phyloP scores from a whole-genome alignment of 1,140 invertebrate species.

The Scaptomyza graminum region DNA sequence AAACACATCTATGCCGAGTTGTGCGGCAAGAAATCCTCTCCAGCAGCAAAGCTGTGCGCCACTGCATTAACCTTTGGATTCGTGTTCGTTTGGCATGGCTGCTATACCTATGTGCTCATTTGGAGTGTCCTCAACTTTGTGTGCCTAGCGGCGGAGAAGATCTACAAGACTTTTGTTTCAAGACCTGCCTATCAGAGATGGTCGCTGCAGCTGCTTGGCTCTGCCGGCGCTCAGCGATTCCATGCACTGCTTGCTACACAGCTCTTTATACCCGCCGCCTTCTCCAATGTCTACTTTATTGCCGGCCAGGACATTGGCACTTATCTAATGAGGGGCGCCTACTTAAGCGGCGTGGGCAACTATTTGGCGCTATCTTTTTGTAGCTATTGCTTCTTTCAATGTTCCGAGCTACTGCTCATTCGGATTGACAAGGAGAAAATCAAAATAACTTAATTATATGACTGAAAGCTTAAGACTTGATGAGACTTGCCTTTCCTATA shows the following conservation, averaged over 20 bases:
- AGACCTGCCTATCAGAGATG: slow-evolving; percentile 83
- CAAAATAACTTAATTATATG: slow-evolving; percentile 23
- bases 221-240: slow-evolving; percentile 84
- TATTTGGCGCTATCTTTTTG: slow-evolving; percentile 73
- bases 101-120: slow-evolving; percentile 89
- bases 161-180: slow-evolving; percentile 84
- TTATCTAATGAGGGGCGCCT: slow-evolving; percentile 85
- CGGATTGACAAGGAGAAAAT: slow-evolving; percentile 20
- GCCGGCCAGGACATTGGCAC: slow-evolving; percentile 89
- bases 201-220: slow-evolving; percentile 71
- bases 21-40: slow-evolving; percentile 84
- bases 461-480: not conserved
- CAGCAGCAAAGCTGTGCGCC: slow-evolving; percentile 87
- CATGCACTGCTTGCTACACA: slow-evolving; percentile 88
- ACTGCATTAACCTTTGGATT: slow-evolving; percentile 93
- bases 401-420: slow-evolving; percentile 66
- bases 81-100: slow-evolving; percentile 96
- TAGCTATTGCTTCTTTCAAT: slow-evolving; percentile 80
- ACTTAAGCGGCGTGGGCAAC: slow-evolving; percentile 79
- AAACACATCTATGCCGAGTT: slow-evolving; percentile 93
- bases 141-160: slow-evolving; percentile 89
- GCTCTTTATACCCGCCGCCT: slow-evolving; percentile 89
- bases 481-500: too few species aligned
- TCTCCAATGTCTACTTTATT: slow-evolving; percentile 95
- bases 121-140: slow-evolving; percentile 94